Evolutionary conservation across 2,113 vertebrate genomes (phyloP), one percentile per base, ranked within the genome.

Genomic region (Tonatia bakeri): DNA sequence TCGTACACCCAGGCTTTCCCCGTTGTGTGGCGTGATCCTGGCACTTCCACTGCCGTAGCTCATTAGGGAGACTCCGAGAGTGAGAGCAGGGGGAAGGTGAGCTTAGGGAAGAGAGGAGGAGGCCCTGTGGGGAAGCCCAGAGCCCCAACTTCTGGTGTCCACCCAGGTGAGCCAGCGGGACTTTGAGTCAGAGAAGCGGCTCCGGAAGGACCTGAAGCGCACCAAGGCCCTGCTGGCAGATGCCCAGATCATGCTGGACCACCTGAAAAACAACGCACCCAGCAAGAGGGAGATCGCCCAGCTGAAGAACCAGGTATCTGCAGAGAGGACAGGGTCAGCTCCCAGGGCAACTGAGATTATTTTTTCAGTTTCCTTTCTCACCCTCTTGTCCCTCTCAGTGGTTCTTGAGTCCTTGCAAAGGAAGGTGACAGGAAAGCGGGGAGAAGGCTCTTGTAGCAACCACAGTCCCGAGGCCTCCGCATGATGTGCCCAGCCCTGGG

Each of bases 211-310:
- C 96, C 98, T 99, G 97, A 99, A 99, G 98, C 99, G 99, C 96
- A 99, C 99, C 3, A 99, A 99, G 95, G 99, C 99, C 0, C 98
- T 99, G 95, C 97, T 99, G 94, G 99, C 99, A 0, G 99, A 99
- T 0, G 99, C 99, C 0, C 99, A 99, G 98, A 99, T 99, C 98
- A 99, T 99, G 99, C 98, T 99, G 98, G 99, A 99, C 97, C 99
- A 99, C 98, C 98, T 99, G 87, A 99, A 99, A 98, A 99, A 99
- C 98, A 99, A 99, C 0, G 99, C 99, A 0, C 99, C 99, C 92
- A 99, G 99, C 98, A 99, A 99, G 98, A 98, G 99, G 97, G 99
- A 99, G 98, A 99, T 99, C 0, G 99, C 99, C 1, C 99, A 99
- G 98, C 99, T 99, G 80, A 99, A 99, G 97, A 99, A 99, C 97